Percentiles rank a stretch among this genome's conserved stretches.
Conservation (phyloP, 1,140 invertebrate species). For the Aphaenogaster rudis region DNA sequence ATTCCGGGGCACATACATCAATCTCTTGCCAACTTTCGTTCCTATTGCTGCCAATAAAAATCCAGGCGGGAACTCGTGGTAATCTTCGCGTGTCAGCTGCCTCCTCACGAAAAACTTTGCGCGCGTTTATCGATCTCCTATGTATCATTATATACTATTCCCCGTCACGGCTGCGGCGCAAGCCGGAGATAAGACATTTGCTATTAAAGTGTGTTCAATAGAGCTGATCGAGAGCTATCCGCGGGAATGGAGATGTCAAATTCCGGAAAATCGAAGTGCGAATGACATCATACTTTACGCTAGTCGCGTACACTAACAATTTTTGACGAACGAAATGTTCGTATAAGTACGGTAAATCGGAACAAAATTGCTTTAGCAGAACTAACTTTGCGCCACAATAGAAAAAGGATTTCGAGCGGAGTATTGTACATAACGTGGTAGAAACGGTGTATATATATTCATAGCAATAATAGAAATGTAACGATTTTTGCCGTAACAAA, state of each 20-base stretch:
- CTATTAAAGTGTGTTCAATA: conserved; percentile 49
- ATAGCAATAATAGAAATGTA: not conserved
- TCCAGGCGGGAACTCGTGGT: conserved; percentile 51
- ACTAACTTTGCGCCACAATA: conserved; percentile 11
- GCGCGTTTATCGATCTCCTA: conserved; percentile 57
- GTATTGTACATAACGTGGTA: not conserved
- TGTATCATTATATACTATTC: conserved; percentile 62
- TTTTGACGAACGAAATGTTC: not conserved
- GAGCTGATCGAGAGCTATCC: conserved; percentile 21
- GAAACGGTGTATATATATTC: conserved; percentile 7
- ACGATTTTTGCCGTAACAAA: conserved; percentile 9
- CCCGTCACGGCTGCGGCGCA: conserved; percentile 28
- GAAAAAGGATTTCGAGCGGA: not conserved
- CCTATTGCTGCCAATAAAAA: conserved; percentile 67
- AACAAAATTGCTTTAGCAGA: not conserved
- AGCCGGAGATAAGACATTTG: conserved; percentile 39
- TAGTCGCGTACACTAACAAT: not conserved
- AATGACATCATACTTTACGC: not conserved
- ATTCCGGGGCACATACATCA: conserved; percentile 56
- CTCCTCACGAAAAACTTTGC: conserved; percentile 54
- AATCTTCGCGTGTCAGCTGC: conserved; percentile 65
- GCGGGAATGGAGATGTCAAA: conserved; percentile 16
- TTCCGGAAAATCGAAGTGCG: not conserved
- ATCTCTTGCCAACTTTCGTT: conserved; percentile 58
- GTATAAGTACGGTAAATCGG: not conserved